phyloP scores from a whole-genome alignment of 92 coral and sea anemone genomes.

The Palythoa caribaeorum region DNA sequence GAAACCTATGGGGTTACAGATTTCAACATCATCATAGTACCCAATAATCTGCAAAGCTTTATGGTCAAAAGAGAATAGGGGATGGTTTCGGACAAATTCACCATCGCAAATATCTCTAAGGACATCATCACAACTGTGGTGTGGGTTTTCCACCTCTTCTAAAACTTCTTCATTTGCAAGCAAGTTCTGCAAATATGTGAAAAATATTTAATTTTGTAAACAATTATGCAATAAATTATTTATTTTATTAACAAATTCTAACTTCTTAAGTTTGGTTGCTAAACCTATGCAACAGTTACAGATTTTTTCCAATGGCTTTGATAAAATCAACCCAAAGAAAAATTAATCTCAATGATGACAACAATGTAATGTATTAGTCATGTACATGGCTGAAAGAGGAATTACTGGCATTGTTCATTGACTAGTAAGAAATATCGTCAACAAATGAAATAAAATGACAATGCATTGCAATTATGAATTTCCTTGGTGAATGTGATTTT shows the following conservation, averaged over 20 bases:
- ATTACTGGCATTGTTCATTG: no score
- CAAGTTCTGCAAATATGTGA: slow-evolving; percentile 20
- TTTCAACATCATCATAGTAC: slow-evolving; percentile 54
- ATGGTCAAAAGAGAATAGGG: slow-evolving; percentile 39
- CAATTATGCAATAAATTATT: background rate
- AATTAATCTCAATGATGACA: no score
- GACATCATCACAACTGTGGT: background rate
- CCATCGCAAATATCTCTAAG: background rate
- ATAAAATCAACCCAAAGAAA: no score
- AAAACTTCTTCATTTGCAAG: slow-evolving; percentile 29
- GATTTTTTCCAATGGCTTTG: background rate
- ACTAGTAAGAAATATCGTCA: background rate
- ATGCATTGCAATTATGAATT: background rate
- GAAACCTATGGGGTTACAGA: slow-evolving; percentile 48
- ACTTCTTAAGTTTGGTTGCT: background rate
- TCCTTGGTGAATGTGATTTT: background rate
- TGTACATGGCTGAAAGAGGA: no score
- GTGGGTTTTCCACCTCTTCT: background rate
- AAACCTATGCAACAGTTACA: slow-evolving; percentile 3
- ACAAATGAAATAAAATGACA: slow-evolving; percentile 5
- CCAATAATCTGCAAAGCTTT: slow-evolving; percentile 52
- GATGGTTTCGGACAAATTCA: background rate
- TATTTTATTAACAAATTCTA: background rate
- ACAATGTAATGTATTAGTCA: background rate
- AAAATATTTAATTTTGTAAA: background rate